phyloP scores from a whole-genome alignment of 1,140 invertebrate species.

The Bombus pascuorum region DNA sequence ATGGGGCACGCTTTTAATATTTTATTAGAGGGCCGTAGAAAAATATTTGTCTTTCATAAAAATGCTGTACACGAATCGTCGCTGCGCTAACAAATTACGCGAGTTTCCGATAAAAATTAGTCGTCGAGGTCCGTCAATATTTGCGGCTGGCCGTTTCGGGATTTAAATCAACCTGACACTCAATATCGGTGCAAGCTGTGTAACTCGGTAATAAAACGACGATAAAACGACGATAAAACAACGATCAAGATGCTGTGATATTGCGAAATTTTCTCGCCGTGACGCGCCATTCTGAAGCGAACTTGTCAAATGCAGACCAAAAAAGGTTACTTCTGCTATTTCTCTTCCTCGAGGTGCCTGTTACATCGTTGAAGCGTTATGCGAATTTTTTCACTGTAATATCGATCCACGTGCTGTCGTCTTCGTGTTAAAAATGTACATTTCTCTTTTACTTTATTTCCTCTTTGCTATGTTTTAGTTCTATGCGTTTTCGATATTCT shows the following conservation, averaged over 20 bases:
- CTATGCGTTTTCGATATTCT: background rate
- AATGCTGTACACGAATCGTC: background rate
- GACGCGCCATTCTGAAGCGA: background rate
- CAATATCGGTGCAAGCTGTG: background rate
- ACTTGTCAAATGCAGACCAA: slow-evolving; percentile 28
- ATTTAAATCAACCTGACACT: slow-evolving; percentile 21
- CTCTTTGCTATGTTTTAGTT: background rate
- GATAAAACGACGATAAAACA: slow-evolving; percentile 26
- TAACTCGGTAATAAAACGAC: slow-evolving; percentile 34
- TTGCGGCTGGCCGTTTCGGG: background rate
- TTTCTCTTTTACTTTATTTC: background rate
- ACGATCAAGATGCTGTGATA: slow-evolving; percentile 21
- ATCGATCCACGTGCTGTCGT: background rate
- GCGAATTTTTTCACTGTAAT: background rate
- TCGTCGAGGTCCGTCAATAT: background rate
- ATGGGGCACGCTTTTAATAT: background rate
- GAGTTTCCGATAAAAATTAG: slow-evolving; percentile 14
- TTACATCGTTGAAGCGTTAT: background rate
- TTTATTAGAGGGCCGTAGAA: background rate
- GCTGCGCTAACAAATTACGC: background rate
- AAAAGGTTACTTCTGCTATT: background rate
- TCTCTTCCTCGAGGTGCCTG: background rate
- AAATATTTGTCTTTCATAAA: background rate
- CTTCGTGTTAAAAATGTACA: background rate
- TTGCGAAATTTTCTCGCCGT: background rate